These are phyloP conservation scores for Whitmania pigra DNA, from an alignment of 1,140 invertebrate species.

Conservation along the genomic window DNA sequence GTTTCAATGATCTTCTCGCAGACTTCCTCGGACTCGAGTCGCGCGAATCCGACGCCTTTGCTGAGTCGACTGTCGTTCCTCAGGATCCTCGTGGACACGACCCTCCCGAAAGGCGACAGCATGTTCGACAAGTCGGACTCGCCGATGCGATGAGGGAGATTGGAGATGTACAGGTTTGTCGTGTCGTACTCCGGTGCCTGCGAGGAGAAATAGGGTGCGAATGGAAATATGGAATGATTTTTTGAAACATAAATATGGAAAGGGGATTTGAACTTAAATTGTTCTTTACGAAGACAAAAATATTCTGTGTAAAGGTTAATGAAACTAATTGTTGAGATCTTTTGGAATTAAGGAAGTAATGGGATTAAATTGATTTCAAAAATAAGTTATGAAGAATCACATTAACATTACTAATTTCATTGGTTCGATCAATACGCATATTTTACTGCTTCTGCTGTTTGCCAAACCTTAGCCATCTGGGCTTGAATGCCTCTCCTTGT, in stretches of 20 bases:
- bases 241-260: too few relatives aligned
- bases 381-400: too few relatives aligned
- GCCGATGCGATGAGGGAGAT: slow-evolving; percentile 79
- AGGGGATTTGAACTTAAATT: too few relatives aligned
- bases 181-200: slow-evolving; percentile 98
- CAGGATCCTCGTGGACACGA: slow-evolving; percentile 88
- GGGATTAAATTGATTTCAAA: too few relatives aligned
- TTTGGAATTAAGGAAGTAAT: too few relatives aligned
- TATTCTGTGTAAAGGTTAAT: too few relatives aligned
- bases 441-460: too few relatives aligned
- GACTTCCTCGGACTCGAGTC: slow-evolving; percentile 92
- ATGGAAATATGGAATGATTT: slow-evolving; percentile 15
- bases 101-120: slow-evolving; percentile 58
- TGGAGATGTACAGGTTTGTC: slow-evolving; percentile 96
- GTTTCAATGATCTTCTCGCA: slow-evolving; percentile 89
- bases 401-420: too few relatives aligned
- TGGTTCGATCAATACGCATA: too few relatives aligned
- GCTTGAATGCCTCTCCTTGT: slow-evolving; percentile 90
- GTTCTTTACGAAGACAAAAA: too few relatives aligned
- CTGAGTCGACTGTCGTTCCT: slow-evolving; percentile 79
- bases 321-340: too few relatives aligned
- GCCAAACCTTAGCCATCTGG: slow-evolving; percentile 94
- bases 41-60: slow-evolving; percentile 73
- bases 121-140: slow-evolving; percentile 82
- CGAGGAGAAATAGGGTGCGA: too few relatives aligned